Evolutionary conservation across 2,797 vertebrate species (phyloP).

Genomic region (Semaprochilodus insignis): DNA sequence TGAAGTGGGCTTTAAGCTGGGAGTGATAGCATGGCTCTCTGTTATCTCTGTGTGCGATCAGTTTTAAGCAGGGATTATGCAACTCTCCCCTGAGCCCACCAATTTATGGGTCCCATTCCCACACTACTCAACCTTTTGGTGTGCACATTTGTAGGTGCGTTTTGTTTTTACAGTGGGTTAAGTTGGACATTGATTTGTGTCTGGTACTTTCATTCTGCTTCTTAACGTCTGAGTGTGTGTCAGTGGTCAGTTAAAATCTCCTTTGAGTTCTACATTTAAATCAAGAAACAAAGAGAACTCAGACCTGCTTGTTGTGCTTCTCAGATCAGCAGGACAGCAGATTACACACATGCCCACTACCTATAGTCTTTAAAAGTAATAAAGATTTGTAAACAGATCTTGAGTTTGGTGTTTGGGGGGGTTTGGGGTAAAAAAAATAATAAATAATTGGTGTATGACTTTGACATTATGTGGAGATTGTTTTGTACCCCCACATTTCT

Average conservation of each 20-base stretch:
- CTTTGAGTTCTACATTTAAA: neutral
- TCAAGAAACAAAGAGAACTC: neutral
- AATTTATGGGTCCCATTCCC: conserved; percentile 37
- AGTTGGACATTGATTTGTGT: neutral
- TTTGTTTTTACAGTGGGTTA: conserved; percentile 17
- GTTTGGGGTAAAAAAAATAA: too few relatives aligned
- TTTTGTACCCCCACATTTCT: too few relatives aligned
- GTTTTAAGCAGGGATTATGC: conserved; percentile 41
- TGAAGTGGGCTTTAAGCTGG: conserved; percentile 19
- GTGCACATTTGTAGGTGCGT: conserved; percentile 1
- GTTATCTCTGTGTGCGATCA: conserved; percentile 53
- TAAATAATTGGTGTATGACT: too few relatives aligned
- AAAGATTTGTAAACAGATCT: too few relatives aligned
- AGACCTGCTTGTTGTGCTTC: neutral
- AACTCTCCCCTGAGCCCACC: conserved; percentile 24
- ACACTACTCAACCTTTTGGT: conserved; percentile 28
- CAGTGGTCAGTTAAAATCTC: neutral
- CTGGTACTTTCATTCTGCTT: neutral
- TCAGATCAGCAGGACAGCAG: conserved; percentile 68
- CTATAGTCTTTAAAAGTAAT: too few relatives aligned
- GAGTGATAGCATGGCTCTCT: conserved; percentile 31
- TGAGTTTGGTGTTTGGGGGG: too few relatives aligned
- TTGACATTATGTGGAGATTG: too few relatives aligned
- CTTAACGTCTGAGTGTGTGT: conserved; percentile 17
- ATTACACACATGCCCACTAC: conserved; percentile 48